Evolutionary conservation across 2,797 vertebrate genomes (phyloP), one percentile per base, ranked within the genome.

Genomic region (Merluccius polli): DNA sequence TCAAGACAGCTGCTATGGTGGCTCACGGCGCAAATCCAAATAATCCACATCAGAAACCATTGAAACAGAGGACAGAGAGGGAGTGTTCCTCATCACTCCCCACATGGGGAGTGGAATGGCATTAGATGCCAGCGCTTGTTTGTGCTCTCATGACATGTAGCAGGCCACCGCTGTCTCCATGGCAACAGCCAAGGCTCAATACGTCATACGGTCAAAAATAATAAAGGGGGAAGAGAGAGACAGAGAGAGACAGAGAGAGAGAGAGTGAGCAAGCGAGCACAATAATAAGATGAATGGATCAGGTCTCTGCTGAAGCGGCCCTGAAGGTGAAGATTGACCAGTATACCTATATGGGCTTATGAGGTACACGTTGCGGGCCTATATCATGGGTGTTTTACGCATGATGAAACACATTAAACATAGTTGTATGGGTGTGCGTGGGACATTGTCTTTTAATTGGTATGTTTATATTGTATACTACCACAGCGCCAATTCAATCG

Each of bases 121-220:
- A 95, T 95, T 93, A 95, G 93, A 93, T 84, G 90, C 94, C 91
- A 92, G 90, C 80, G 92, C 89, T 93, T 94, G 93, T 94, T 94
- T 94, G 92, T 93, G 92, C 92, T 94, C 91, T 93, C 93, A 94
- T 95, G 95, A 95, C 95, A 96, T 95, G 94, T 93, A 95, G 94
- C 93, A 93, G 92, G 93, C 92, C 93, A 93, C 93, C 84, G 85
- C 81, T 83, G 93, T 96, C 93, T 93, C 95, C 94, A 95, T 95
- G 93, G 94, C 93, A 95, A 96, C 95, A 91, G 90, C 89, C 87
- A 84, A 90, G 94, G 92, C 92, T 94, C 93, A 93, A 94, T 95
- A 95, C 92, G 95, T 95, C 95, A 95, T 89, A 94, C 92, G 93
- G 93, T 94, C 92, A 94, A 94, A 94, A 93, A 93, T 92, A 80